Evolutionary conservation across 2,113 vertebrate species (phyloP).

Genomic region (Progne subis): DNA sequence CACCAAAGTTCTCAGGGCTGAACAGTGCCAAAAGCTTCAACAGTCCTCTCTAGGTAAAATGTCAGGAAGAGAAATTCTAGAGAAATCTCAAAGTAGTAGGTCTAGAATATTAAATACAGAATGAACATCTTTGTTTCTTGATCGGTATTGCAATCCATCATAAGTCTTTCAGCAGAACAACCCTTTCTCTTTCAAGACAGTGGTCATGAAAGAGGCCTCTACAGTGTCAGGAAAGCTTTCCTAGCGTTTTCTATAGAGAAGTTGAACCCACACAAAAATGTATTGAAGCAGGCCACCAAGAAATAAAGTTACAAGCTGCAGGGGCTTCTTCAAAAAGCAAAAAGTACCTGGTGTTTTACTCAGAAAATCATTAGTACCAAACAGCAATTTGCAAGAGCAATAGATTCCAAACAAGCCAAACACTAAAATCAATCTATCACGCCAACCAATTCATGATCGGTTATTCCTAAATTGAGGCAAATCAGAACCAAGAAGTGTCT

Average conservation of each 20-base stretch:
- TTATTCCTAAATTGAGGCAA: background rate
- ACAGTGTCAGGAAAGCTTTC: background rate
- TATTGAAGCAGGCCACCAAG: background rate
- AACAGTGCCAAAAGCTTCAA: background rate
- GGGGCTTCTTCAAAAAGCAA: background rate
- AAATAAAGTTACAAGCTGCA: background rate
- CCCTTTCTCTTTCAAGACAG: background rate
- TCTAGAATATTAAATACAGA: background rate
- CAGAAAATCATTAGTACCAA: background rate
- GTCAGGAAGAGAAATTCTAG: background rate
- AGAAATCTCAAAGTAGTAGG: background rate
- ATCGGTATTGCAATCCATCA: background rate
- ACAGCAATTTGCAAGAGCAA: background rate
- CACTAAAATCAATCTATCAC: background rate
- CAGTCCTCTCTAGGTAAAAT: background rate
- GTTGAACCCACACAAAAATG: background rate
- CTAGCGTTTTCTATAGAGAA: background rate
- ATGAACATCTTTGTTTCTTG: background rate
- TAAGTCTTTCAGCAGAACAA: background rate
- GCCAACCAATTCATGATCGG: background rate
- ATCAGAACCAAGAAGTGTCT: background rate
- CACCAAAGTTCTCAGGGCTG: background rate
- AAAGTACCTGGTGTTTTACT: background rate
- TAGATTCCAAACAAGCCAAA: background rate
- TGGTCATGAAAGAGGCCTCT: fast-evolving